Conservation (phyloP, 2,797 vertebrate species). For the Peromyscus eremicus region DNA sequence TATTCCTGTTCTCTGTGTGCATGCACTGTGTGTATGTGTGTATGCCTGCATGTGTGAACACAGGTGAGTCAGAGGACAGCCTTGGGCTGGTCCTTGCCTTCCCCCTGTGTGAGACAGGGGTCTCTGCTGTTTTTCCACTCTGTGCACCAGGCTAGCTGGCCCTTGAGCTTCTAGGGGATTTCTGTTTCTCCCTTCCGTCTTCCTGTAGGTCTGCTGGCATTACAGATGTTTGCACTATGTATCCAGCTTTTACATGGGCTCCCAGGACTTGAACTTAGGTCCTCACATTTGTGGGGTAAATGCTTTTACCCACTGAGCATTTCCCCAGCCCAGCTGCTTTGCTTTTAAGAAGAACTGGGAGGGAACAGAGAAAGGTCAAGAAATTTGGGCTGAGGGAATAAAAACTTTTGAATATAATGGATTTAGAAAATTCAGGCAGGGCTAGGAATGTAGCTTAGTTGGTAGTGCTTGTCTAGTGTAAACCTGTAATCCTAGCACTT, state of each 20-base stretch:
- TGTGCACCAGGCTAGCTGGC: background rate
- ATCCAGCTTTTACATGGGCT: background rate
- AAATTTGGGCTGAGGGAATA: slow-evolving; percentile 63
- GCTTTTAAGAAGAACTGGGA: slow-evolving; percentile 25
- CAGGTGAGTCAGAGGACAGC: background rate
- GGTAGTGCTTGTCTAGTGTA: background rate
- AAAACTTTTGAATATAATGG: slow-evolving; percentile 58
- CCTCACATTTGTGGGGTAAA: background rate
- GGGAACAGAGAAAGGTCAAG: slow-evolving; percentile 28
- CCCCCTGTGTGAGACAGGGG: background rate
- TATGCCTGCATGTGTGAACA: background rate
- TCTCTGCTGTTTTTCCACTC: background rate
- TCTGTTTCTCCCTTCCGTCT: background rate
- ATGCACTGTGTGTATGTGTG: background rate
- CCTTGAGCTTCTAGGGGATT: no score
- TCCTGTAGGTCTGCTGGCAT: background rate
- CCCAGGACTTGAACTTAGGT: background rate
- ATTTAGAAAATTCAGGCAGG: slow-evolving; percentile 50
- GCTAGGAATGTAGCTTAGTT: background rate
- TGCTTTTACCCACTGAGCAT: background rate
- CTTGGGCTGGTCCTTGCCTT: background rate
- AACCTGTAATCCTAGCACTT: background rate
- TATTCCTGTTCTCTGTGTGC: background rate
- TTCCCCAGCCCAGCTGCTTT: background rate
- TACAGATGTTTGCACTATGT: background rate